A percentile compares a stretch with the other conserved stretches of the same genome.
These are phyloP conservation scores for Carduelis carduelis DNA, from an alignment of 2,797 vertebrate species.

Conservation along the genomic window DNA sequence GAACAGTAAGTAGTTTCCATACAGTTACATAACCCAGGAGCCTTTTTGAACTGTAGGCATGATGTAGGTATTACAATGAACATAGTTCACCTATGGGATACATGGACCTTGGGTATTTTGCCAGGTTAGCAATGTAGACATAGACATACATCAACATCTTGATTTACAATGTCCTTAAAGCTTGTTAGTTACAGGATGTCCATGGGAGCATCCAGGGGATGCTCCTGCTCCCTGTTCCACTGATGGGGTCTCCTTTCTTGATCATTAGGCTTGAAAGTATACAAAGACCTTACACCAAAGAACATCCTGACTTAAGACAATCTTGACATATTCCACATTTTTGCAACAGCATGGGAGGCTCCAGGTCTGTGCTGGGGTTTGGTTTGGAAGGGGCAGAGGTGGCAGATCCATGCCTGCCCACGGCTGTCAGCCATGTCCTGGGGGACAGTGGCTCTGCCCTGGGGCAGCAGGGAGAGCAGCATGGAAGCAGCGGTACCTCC, in stretches of 20 bases:
- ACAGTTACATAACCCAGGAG: neutral
- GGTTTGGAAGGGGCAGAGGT: too few relatives aligned
- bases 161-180: neutral
- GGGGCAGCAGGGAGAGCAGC: neutral
- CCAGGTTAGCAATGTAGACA: neutral
- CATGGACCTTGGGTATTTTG: neutral
- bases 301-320: neutral
- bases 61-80: neutral
- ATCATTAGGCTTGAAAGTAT: neutral
- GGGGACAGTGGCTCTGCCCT: neutral
- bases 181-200: neutral
- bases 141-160: neutral
- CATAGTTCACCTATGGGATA: neutral
- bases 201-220: neutral
- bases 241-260: neutral
- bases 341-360: neutral
- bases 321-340: neutral
- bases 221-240: neutral
- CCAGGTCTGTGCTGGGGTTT: too few relatives aligned
- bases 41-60: neutral
- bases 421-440: too few relatives aligned
- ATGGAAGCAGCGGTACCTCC: rapidly evolving
- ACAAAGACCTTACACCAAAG: neutral
- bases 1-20: neutral
- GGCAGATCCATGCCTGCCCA: rapidly evolving